These are phyloP conservation scores for Cynaeus angustus DNA, from an alignment of 2,888 invertebrate genomes.

Conservation along the genomic window DNA sequence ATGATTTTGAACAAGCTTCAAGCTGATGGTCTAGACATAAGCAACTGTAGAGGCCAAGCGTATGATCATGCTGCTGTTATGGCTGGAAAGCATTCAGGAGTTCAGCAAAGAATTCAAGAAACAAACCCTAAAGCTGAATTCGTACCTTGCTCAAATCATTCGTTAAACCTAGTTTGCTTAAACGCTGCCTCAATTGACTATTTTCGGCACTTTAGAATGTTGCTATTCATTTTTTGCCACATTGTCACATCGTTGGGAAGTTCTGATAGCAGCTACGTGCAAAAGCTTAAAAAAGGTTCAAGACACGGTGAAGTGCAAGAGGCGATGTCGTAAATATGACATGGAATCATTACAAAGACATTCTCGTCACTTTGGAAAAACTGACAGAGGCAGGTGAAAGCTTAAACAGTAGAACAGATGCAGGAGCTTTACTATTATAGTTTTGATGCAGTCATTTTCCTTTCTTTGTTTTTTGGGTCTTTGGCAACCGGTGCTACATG, in stretches of 20 bases:
- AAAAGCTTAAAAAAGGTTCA: neutral
- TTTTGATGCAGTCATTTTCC: neutral
- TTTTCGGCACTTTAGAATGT: no score
- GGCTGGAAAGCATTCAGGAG: neutral
- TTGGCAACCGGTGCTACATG: neutral
- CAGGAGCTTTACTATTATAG: neutral
- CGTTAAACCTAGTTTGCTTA: conserved; percentile 1
- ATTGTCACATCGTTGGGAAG: no score
- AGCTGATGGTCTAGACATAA: neutral
- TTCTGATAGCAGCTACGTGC: no score
- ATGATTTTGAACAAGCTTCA: neutral
- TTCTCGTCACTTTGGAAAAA: neutral
- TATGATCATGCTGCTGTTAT: neutral
- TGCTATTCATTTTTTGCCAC: no score
- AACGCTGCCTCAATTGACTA: no score
- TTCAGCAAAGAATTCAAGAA: neutral
- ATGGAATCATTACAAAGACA: neutral
- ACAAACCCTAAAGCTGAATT: neutral
- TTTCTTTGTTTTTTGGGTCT: neutral
- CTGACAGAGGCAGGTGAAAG: neutral
- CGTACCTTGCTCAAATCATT: neutral
- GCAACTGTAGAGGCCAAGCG: neutral
- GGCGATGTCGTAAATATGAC: neutral
- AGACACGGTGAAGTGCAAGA: neutral
- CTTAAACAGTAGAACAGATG: neutral